Conservation (phyloP, 2,888 invertebrate species). For the Yponomeuta plumbellus region DNA sequence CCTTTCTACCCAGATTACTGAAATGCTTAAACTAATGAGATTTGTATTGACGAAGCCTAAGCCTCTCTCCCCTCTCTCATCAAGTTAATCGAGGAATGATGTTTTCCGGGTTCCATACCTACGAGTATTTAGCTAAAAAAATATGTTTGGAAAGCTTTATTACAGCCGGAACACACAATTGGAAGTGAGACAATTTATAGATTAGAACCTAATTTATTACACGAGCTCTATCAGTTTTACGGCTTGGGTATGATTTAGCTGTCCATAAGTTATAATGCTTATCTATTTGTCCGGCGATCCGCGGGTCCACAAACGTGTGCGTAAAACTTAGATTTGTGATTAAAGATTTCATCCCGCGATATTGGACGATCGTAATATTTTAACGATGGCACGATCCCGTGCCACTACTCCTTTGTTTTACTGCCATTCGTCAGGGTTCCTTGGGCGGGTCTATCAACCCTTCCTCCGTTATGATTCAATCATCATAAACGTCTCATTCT, state of each 20-base stretch:
- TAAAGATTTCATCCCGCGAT: conserved; percentile 69
- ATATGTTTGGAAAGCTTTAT: background rate
- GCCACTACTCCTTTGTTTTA: conserved; percentile 62
- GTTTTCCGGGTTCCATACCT: background rate
- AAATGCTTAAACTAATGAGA: conserved; percentile 12
- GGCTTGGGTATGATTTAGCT: conserved; percentile 45
- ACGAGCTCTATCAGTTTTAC: conserved; percentile 48
- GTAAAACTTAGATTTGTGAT: conserved; percentile 57
- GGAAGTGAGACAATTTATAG: conserved; percentile 19
- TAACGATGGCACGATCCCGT: conserved; percentile 57
- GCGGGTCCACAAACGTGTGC: conserved; percentile 46
- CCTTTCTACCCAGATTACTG: conserved; percentile 9
- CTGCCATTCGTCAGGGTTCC: conserved; percentile 41
- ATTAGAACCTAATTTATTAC: conserved; percentile 1
- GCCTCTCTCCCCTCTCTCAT: conserved; percentile 12
- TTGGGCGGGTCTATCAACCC: background rate
- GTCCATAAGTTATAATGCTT: conserved; percentile 43
- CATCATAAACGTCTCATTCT: background rate
- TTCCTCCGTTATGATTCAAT: background rate
- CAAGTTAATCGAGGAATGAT: conserved; percentile 11
- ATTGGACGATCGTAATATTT: conserved; percentile 72
- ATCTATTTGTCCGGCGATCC: conserved; percentile 44
- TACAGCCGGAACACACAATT: conserved; percentile 15
- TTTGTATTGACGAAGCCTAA: conserved; percentile 3
- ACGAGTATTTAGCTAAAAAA: background rate